Evolutionary conservation across 2,888 invertebrate species (phyloP).

Genomic region (Phoronis australis): DNA sequence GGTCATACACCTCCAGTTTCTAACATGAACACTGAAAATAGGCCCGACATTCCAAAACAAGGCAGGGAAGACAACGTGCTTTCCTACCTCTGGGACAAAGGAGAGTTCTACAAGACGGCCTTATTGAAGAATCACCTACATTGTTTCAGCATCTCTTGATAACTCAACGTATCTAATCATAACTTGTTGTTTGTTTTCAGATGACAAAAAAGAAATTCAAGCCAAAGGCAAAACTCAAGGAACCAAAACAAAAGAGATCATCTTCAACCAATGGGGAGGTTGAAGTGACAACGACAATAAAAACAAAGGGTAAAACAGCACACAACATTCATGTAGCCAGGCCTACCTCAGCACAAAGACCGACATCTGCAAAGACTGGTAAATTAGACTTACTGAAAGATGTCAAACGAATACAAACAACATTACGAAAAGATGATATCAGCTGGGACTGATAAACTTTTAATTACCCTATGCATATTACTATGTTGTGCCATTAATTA

Average conservation of each 20-base stretch:
- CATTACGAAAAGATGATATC: constrained; percentile 45
- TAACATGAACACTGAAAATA: too few species aligned
- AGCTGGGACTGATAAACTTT: too few species aligned
- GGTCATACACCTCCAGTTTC: too few species aligned
- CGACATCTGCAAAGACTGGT: constrained; percentile 20
- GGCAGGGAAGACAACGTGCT: too few species aligned
- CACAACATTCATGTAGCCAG: constrained; percentile 18
- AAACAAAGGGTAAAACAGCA: constrained; percentile 19
- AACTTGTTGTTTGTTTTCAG: constrained; percentile 5
- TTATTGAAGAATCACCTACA: too few species aligned
- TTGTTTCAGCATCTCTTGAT: too few species aligned
- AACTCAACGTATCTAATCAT: neutral
- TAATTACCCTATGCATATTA: too few species aligned
- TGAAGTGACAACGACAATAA: constrained; percentile 31
- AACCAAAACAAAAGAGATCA: constrained; percentile 4
- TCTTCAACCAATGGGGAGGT: constrained; percentile 24
- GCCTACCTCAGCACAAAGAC: too few species aligned
- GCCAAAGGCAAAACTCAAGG: constrained; percentile 4
- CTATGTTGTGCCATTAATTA: too few species aligned
- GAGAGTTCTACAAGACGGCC: too few species aligned
- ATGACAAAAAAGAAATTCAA: constrained; percentile 27
- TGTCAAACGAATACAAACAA: constrained; percentile 46
- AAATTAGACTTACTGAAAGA: constrained; percentile 40
- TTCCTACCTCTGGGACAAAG: too few species aligned
- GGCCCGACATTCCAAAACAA: too few species aligned